These are phyloP conservation scores for Zaprionus nigranus DNA, from an alignment of 1,140 invertebrate species.

Conservation along the genomic window DNA sequence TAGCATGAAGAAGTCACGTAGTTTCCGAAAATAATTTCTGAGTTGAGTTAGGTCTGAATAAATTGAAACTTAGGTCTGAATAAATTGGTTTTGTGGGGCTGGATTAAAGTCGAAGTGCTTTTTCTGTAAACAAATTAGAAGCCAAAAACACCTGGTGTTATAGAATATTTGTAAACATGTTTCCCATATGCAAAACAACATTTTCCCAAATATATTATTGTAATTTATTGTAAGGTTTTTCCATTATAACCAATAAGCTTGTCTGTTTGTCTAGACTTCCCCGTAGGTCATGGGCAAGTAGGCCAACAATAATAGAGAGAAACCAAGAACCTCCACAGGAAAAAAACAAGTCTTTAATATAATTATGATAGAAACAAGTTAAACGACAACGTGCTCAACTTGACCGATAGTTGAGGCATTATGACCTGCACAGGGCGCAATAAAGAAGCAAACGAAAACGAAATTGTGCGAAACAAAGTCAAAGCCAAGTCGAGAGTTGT, in stretches of 20 bases:
- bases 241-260: no score
- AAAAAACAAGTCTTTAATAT: background rate
- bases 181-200: no score
- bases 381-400: constrained; percentile 6
- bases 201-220: no score
- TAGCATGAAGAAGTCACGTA: background rate
- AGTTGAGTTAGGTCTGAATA: background rate
- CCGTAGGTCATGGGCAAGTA: no score
- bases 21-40: background rate
- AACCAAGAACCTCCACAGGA: background rate
- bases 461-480: background rate
- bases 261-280: no score
- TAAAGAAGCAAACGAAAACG: background rate
- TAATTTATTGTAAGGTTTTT: no score
- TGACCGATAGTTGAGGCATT: background rate
- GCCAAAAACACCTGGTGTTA: no score
- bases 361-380: background rate
- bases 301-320: no score
- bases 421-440: background rate
- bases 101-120: background rate
- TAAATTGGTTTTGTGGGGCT: background rate
- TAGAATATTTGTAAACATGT: background rate
- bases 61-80: constrained; percentile 2
- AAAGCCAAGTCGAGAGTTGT: background rate
- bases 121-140: background rate